Conservation (phyloP, 2,113 vertebrate genomes). For the Gadus chalcogrammus region DNA sequence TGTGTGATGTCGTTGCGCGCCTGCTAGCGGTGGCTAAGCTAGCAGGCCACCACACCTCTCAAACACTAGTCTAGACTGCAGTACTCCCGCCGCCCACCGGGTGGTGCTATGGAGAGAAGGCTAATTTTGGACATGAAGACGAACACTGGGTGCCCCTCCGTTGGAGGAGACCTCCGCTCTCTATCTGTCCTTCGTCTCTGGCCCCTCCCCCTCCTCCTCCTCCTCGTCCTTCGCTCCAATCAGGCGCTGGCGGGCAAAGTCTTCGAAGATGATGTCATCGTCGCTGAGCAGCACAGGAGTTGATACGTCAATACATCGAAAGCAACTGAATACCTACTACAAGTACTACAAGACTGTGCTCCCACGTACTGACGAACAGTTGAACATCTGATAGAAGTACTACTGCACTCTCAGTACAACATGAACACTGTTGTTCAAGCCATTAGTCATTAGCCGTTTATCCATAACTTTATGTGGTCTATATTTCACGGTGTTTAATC, state of each 20-base stretch:
- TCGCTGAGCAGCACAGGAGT: constrained; percentile 68
- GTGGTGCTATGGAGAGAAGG: background rate
- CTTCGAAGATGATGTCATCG: constrained; percentile 95
- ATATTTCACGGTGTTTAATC: no score
- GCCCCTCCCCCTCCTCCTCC: constrained; percentile 80
- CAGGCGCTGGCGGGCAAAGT: constrained; percentile 92
- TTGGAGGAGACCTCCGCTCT: constrained; percentile 9
- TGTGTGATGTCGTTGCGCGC: background rate
- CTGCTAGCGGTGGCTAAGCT: background rate
- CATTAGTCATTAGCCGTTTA: no score
- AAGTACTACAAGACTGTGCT: no score
- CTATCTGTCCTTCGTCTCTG: constrained; percentile 83
- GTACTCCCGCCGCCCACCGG: background rate
- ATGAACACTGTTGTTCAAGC: no score
- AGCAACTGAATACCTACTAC: no score
- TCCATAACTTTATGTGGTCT: no score
- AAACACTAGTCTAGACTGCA: constrained; percentile 33
- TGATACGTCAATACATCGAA: background rate
- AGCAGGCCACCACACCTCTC: constrained; percentile 22
- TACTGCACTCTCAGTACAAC: no score
- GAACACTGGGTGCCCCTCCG: background rate
- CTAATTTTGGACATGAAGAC: background rate
- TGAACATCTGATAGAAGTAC: no score
- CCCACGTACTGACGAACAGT: no score
- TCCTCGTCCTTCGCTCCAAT: constrained; percentile 88